Evolutionary conservation across 2,888 invertebrate species (phyloP), one percentile per base, ranked within the genome.

Genomic region (Epistrophe eligans): DNA sequence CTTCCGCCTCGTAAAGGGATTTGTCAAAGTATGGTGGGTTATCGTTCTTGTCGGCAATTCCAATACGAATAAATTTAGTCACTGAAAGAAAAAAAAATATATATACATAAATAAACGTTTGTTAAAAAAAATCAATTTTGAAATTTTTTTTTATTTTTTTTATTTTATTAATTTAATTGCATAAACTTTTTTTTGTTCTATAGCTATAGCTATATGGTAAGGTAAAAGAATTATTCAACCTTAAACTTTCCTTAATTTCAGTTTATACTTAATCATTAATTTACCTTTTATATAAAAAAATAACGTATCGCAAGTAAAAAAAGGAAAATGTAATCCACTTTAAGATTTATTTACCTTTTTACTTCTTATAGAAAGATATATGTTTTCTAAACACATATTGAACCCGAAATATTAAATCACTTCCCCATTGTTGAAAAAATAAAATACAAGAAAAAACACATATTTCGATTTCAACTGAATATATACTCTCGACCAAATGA

Each of bases 1-100:
- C 98, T 94, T 98, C 98, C 91, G 99, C 98, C 94, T 98, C 98
- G 94, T 99, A 98, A 91, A 98, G 95, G 91, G 97, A 97, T 94
- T 98, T 98, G 95, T 98, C 98, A 94, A 99, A 99, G 94, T 98
- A 98, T 89, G 99, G 99, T 88, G 98, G 98, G 94, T 99, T 99
- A 95, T 99, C 99, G 96, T 99, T 99, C 95, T 98, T 99, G 94
- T 99, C 99, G 90, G 98, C 98, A 92, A 99, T 98, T 91, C 98
- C 98, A 94, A 99, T 98, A 90, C 98, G 98, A 94, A 99, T 98
- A 94, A 98, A 98, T 94, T 98, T 98, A 90, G 98, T 98, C 94
- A 98, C 98, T 98, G 95, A n/a, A 95, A 95, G 90, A 88, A 89
- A 50, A 66, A 48, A 35, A 6, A 58, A 45, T 38, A 58, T 45